phyloP scores from a whole-genome alignment of 1,140 invertebrate genomes.

The Panonychus citri region DNA sequence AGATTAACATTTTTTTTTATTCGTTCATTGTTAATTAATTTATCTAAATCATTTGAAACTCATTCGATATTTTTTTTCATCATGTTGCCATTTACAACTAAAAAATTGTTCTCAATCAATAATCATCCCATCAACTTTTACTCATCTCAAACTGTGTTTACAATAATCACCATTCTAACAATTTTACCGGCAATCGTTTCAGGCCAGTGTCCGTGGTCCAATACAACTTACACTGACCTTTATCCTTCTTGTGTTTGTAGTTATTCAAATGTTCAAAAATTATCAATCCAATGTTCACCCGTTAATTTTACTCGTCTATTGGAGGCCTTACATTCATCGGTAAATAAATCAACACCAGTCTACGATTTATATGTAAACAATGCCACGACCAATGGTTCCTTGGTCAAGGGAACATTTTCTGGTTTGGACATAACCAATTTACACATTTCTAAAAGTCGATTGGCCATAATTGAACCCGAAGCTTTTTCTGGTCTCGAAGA shows the following conservation, averaged over 20 bases:
- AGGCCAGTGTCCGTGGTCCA: slow-evolving; percentile 59
- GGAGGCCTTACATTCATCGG: slow-evolving; percentile 28
- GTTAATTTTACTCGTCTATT: slow-evolving; percentile 51
- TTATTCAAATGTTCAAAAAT: slow-evolving; percentile 48
- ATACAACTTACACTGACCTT: slow-evolving; percentile 32
- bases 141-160: too few relatives aligned
- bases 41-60: too few relatives aligned
- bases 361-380: slow-evolving; percentile 74
- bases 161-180: too few relatives aligned
- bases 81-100: too few relatives aligned
- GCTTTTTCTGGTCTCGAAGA: slow-evolving; percentile 57
- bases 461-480: slow-evolving; percentile 39
- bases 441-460: slow-evolving; percentile 57
- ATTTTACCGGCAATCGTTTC: too few relatives aligned
- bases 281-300: slow-evolving; percentile 69
- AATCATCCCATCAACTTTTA: too few relatives aligned
- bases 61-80: too few relatives aligned
- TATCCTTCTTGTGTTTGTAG: slow-evolving; percentile 69
- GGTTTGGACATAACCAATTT: slow-evolving; percentile 48
- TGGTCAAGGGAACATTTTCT: slow-evolving; percentile 39
- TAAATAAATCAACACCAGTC: slow-evolving; percentile 31
- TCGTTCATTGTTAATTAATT: too few relatives aligned
- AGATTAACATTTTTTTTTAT: too few relatives aligned
- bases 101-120: too few relatives aligned
- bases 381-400: slow-evolving; percentile 35